phyloP scores from a whole-genome alignment of 2,113 vertebrate genomes.

The Pseudorasbora parva region DNA sequence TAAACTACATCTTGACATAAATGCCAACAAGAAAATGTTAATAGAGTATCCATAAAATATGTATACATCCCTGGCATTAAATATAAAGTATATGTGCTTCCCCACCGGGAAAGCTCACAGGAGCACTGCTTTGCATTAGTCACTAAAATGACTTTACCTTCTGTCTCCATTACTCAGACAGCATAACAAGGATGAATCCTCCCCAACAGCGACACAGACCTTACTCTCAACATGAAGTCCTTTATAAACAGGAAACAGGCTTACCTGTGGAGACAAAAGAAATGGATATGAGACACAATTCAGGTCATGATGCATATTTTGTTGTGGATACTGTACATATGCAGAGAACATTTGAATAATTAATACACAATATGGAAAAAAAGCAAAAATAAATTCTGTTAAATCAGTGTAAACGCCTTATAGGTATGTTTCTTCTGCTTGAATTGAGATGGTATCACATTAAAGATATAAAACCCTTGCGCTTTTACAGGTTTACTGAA shows the following conservation, averaged over 20 bases:
- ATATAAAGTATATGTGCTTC: conserved; percentile 6
- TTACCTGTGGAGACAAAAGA: conserved; percentile 54
- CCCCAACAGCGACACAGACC: conserved; percentile 34
- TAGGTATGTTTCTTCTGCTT: not conserved
- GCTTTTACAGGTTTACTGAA: conserved; percentile 15
- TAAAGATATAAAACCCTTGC: conserved; percentile 9
- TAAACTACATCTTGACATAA: not conserved
- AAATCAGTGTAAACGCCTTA: not conserved
- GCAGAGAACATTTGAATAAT: conserved; percentile 2
- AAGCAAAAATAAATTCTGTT: not conserved
- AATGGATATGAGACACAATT: conserved; percentile 1
- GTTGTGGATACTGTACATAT: not conserved
- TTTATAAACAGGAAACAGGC: conserved; percentile 42
- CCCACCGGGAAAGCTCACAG: not conserved
- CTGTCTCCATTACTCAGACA: conserved; percentile 24
- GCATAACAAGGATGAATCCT: conserved; percentile 24
- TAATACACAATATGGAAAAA: not conserved
- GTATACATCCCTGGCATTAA: conserved; percentile 4
- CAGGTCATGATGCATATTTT: not conserved
- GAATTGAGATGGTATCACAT: not conserved
- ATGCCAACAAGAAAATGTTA: conserved; percentile 33
- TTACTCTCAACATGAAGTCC: conserved; percentile 41
- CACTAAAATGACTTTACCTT: conserved; percentile 50
- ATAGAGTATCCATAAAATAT: conserved; percentile 3
- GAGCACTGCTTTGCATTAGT: conserved; percentile 31